Evolutionary conservation across 2,797 vertebrate species (phyloP), one percentile per base, ranked within the genome.

Genomic region (Eptatretus atami): DNA sequence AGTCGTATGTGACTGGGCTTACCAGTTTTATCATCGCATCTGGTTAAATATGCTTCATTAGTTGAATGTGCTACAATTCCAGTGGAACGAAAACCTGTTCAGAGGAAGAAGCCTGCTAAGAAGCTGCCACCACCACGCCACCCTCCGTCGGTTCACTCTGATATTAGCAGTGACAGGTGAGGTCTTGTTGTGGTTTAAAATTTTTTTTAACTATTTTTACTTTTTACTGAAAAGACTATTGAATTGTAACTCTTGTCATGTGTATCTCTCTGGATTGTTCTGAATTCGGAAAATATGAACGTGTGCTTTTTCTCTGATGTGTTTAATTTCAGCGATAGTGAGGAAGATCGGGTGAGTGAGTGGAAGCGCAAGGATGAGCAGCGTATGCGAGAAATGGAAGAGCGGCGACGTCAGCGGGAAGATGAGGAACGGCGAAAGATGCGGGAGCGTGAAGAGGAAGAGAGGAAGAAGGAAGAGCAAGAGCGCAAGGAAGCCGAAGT

Each of bases 131-230:
- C 57, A 3, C 57, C 57, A 44, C 31, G 31, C 31, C 31, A 8
- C 31, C 31, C 31, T 44, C 31, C 31, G 31, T 44, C 31, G n/a
- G 57, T 61, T 25, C 25, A n/a, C n/a, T 61, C 57, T 61, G 57
- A 61, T 25, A n/a, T 25, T 25, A 61, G 57, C 57, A 61, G 57
- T 25, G 57, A 61, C n/a, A 61, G 57, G 57, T 61, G 57, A 61
- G 57, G 25, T 2, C 57, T 8, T 44, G 31, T 44, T 44, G 4
- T 44, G 6, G 31, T 44, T 44, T 44, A n/a, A n/a, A n/a, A n/a
- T 44, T 5, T 4, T 44, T 44, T 44, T 44, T 2, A 5, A 44
- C 31, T 44, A 19, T 19, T 44, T 44, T 44, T 44, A 44, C 4
- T 44, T 44, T 44, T 44, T 44, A 44, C 31, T 44, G 31, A 44